Evolutionary conservation across 2,888 invertebrate species (phyloP), one percentile per base, ranked within the genome.

Genomic region (Cynaeus angustus): DNA sequence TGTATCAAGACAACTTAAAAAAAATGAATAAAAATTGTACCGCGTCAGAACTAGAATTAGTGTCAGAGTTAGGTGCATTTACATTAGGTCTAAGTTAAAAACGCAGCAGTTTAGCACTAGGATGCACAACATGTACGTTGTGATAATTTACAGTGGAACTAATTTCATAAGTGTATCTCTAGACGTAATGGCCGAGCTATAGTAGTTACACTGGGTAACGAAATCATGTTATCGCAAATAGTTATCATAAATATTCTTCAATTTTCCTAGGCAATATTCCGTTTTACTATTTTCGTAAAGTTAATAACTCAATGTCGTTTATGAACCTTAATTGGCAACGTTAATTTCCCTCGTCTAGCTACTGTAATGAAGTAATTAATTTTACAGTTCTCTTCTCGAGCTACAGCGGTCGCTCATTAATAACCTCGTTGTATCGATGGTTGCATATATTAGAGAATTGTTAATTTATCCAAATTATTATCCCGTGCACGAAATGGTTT

Each of bases 1-100:
- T n/a, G n/a, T n/a, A n/a, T n/a, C n/a, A n/a, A n/a, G n/a, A n/a
- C n/a, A n/a, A n/a, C n/a, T n/a, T n/a, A n/a, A n/a, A n/a, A n/a
- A n/a, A n/a, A n/a, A n/a, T n/a, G n/a, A n/a, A n/a, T n/a, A n/a
- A n/a, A n/a, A n/a, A n/a, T n/a, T 21, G 6, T 37, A 4, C 7
- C 13, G 12, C 10, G 52, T 52, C 48, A 52, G 30, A 52, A 52
- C 16, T 56, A 58, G 58, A 43, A 64, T 13, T 37, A 48, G 66
- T 68, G 68, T 64, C 64, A 64, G 59, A 59, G 43, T 61, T 48
- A 61, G 55, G 38, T 61, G 70, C 48, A 41, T 70, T 66, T 66
- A 66, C 61, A 43, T 59, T 45, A 46, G 59, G 28, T 21, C 21
- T 21, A 21, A 21, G 21, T 21, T 4, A 3, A 3, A 1, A 3